phyloP scores from a whole-genome alignment of 2,113 vertebrate genomes.

The Oryctolagus cuniculus region mOryCun1.1 NC_091434.1:108797501-108798000 shows the following conservation, averaged over 20 bases:
- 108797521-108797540: too few species aligned
- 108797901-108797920: background rate
- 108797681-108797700: background rate
- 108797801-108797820: background rate
- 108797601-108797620: background rate
- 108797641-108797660: background rate
- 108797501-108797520: too few species aligned
- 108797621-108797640: background rate
- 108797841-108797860: background rate
- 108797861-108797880: background rate
- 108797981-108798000: background rate
- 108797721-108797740: background rate
- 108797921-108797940: background rate
- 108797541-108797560: too few species aligned
- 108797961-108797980: background rate
- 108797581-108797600: too few species aligned
- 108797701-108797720: background rate
- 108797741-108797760: background rate
- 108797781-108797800: background rate
- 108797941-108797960: background rate
- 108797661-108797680: background rate
- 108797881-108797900: background rate
- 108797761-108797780: background rate
- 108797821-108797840: background rate
- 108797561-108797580: too few species aligned